Evolutionary conservation across 2,888 invertebrate species (phyloP), one percentile per base, ranked within the genome.

Genomic region (Ferrisia virgata): DNA sequence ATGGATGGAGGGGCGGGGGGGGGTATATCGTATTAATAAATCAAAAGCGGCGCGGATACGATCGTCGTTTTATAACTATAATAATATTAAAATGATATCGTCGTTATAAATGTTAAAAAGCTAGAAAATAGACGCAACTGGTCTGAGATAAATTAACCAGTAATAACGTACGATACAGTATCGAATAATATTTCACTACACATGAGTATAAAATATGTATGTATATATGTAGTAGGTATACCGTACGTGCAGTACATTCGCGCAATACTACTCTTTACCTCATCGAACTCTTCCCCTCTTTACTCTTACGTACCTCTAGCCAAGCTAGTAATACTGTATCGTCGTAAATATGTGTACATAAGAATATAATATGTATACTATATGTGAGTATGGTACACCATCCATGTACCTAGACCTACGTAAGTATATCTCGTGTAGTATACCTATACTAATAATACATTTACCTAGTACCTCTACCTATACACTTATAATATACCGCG

Each of bases 81-180:
- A 25, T 33, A 25, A 72, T 72, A 72, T 72, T 72, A 72, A 72
- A 72, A 72, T 33, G 72, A 72, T 72, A 33, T 72, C 72, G 33
- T 72, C 28, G 47, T 47, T 47, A 47, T 47, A 47, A 5, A 72
- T 72, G 25, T 72, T 31, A 72, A 72, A 72, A 72, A 72, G 36
- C 72, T 25, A 33, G 22, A 72, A 47, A 18, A 47, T 33, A 72
- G 33, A 33, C n/a, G 72, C 72, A 72, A 72, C 72, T 72, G 72
- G 72, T 72, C 33, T 33, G 18, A 72, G 72, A 72, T 72, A 72
- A 72, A 72, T 72, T 72, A 72, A 72, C 72, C 72, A 64, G 58
- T 64, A 64, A 64, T 64, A 64, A 64, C 58, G 58, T 33, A 33
- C 64, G 64, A 33, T 33, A 72, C 72, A 31, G 33, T 4, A 33